Conservation (phyloP, 2,113 vertebrate species). For the Urocynchramus pylzowi region DNA sequence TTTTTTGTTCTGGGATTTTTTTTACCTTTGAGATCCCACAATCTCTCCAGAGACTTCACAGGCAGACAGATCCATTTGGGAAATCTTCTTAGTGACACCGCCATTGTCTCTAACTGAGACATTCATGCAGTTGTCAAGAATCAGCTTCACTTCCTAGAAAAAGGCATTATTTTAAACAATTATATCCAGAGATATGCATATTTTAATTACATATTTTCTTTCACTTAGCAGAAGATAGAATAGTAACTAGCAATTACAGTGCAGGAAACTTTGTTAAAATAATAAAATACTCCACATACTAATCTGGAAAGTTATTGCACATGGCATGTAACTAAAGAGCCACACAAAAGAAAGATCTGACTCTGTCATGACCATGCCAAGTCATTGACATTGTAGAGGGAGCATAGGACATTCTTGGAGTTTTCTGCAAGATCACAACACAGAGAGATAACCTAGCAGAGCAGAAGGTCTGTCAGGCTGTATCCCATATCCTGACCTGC, state of each 20-base stretch:
- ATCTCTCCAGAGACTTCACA: conserved; percentile 82
- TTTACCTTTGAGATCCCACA: conserved; percentile 77
- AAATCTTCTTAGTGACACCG: conserved; percentile 40
- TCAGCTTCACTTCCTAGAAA: conserved; percentile 80
- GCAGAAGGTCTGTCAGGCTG: not conserved
- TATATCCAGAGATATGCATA: accelerated
- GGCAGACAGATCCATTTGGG: conserved; percentile 68
- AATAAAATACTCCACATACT: not conserved
- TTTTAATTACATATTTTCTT: not conserved
- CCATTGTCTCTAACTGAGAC: conserved; percentile 57
- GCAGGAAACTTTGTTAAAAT: not conserved
- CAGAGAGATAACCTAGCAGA: not conserved
- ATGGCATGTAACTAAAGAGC: not conserved
- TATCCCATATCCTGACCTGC: not conserved
- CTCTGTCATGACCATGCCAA: not conserved
- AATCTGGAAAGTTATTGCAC: not conserved
- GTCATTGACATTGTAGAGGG: not conserved
- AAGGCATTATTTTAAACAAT: not conserved
- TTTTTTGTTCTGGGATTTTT: not conserved
- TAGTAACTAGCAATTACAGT: not conserved
- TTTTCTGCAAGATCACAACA: not conserved
- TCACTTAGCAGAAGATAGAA: not conserved
- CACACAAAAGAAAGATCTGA: not conserved
- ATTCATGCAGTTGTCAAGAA: conserved; percentile 82
- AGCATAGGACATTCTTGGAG: not conserved